Conservation (phyloP, 2,888 invertebrate genomes). For the Eupithecia insigniata region DNA sequence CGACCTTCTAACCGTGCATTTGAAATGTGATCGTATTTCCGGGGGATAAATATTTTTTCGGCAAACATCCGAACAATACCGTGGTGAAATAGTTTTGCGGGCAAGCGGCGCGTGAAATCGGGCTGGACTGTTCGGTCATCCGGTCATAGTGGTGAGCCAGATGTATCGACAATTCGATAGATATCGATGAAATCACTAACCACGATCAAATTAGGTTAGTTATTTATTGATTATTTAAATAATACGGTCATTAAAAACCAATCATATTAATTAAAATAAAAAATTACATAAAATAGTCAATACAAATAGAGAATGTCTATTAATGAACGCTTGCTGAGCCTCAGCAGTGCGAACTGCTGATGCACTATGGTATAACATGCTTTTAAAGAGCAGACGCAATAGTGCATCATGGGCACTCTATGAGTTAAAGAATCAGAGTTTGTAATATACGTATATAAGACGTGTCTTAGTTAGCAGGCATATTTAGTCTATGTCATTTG, state of each 20-base stretch:
- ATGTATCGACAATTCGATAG: not conserved
- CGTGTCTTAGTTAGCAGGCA: not conserved
- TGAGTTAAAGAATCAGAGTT: not conserved
- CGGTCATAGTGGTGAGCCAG: slow-evolving; percentile 26
- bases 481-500: not conserved
- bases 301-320: too few species aligned
- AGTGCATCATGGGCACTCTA: not conserved
- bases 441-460: not conserved
- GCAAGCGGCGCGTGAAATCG: slow-evolving; percentile 61
- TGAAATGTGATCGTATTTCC: slow-evolving; percentile 19
- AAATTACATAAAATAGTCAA: too few species aligned
- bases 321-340: not conserved
- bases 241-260: too few species aligned
- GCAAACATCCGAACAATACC: slow-evolving; percentile 31
- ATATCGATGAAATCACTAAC: slow-evolving; percentile 13
- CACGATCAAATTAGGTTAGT: too few species aligned
- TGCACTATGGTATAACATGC: not conserved
- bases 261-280: too few species aligned
- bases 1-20: slow-evolving; percentile 6
- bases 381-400: not conserved
- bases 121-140: slow-evolving; percentile 51
- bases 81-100: slow-evolving; percentile 47
- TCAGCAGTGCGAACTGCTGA: not conserved
- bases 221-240: too few species aligned
- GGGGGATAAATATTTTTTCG: slow-evolving; percentile 34